phyloP scores from a whole-genome alignment of 2,888 invertebrate species.

The Ecliptopera silaceata region DNA sequence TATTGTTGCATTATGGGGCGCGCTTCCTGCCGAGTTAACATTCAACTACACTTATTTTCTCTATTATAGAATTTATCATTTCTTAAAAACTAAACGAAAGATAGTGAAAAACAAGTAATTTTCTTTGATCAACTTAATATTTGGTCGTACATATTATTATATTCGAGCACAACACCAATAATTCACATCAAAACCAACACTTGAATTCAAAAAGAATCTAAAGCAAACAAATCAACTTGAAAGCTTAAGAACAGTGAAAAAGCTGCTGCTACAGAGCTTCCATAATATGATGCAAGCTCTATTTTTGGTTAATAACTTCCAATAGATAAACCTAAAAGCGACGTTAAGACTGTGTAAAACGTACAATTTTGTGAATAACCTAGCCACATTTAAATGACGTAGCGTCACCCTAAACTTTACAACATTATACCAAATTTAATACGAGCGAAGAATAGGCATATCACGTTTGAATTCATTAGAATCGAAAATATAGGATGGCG shows the following conservation, averaged over 20 bases:
- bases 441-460: constrained; percentile 6
- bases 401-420: constrained; percentile 71
- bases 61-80: too few species aligned
- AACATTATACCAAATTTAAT: constrained; percentile 14
- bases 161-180: too few species aligned
- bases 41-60: too few species aligned
- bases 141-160: too few species aligned
- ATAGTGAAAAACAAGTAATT: too few species aligned
- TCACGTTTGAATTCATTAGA: constrained; percentile 1
- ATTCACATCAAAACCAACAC: neutral
- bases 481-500: constrained; percentile 73
- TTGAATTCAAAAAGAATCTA: neutral
- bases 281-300: constrained; percentile 44
- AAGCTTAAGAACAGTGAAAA: constrained; percentile 35
- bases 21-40: too few species aligned
- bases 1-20: too few species aligned
- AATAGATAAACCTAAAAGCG: constrained; percentile 38
- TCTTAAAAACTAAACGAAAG: too few species aligned
- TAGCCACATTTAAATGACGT: constrained; percentile 51
- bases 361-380: constrained; percentile 46
- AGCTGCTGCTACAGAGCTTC: constrained; percentile 46
- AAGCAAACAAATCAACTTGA: constrained; percentile 10
- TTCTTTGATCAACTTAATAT: too few species aligned
- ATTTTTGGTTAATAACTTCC: constrained; percentile 42
- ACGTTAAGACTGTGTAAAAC: constrained; percentile 50